Evolutionary conservation across 2,113 vertebrate species (phyloP), one percentile per base, ranked within the genome.

Genomic region (Eptesicus fuscus): DNA sequence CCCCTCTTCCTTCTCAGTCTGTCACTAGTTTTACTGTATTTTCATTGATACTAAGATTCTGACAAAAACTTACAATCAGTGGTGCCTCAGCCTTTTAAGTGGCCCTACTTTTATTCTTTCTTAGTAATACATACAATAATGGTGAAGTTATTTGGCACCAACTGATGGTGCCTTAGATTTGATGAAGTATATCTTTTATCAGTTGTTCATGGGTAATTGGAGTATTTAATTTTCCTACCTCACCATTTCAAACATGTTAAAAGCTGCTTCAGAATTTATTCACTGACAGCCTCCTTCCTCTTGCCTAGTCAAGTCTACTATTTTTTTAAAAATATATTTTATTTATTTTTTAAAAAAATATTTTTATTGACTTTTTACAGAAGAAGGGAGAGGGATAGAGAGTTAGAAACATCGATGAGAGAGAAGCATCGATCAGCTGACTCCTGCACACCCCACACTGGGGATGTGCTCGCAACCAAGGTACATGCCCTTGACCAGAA

Each of bases 191-290:
- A 87, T 35, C 6, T 88, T 84, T 87, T 89, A n/a, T 91, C 83
- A 85, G 35, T 40, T 96, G 30, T 96, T 83, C n/a, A 73, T n/a
- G 28, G 56, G 9, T 92, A 42, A 78, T 37, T 82, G 67, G 23
- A 74, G 42, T 61, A 80, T 61, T 89, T 69, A 82, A 90, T 90
- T 83, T 86, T 32, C 40, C 35, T 69, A 91, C 32, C 70, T 95
- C 49, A 95, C 32, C 85, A 82, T 51, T 95, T 9, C 12, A 83
- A 86, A 80, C 59, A 89, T 32, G n/a, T 82, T 92, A 95, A 96
- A 95, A 91, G 49, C 23, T 87, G n/a, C 28, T 83, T 90, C 28
- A 59, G 17, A 94, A 77, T 65, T 65, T 91, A 73, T 83, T 93
- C 63, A 91, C 49, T 47, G 40, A 56, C 35, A 83, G n/a, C 32